Percentiles rank a stretch among this genome's conserved stretches.
These are phyloP conservation scores for Bruchidius siliquastri DNA, from an alignment of 2,888 invertebrate genomes.

Conservation along the genomic window DNA sequence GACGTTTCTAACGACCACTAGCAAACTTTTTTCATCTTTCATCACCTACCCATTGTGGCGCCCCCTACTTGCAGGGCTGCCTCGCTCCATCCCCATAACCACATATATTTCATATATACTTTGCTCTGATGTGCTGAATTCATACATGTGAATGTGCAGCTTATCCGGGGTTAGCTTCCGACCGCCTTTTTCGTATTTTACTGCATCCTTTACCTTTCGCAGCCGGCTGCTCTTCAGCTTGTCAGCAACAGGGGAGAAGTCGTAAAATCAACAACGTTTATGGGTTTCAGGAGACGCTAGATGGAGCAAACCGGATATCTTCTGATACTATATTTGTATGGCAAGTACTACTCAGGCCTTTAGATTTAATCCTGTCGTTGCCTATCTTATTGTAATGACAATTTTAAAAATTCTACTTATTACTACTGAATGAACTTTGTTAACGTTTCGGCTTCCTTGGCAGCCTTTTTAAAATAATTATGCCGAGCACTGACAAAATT, in stretches of 20 bases:
- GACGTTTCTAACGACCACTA: background rate
- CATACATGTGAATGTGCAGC: conserved; percentile 62
- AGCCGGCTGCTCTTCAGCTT: conserved; percentile 17
- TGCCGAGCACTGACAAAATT: too few relatives aligned
- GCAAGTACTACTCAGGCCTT: background rate
- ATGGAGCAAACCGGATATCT: background rate
- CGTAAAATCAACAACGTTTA: conserved; percentile 25
- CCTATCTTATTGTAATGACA: too few relatives aligned
- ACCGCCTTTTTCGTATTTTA: conserved; percentile 41
- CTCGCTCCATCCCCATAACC: conserved; percentile 42
- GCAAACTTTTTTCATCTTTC: background rate
- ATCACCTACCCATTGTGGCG: background rate
- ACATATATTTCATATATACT: conserved; percentile 48
- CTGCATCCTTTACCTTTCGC: conserved; percentile 26
- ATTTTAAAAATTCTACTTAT: too few relatives aligned
- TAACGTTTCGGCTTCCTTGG: too few relatives aligned
- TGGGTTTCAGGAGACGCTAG: background rate
- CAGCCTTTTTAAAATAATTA: too few relatives aligned
- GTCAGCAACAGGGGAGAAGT: conserved; percentile 30
- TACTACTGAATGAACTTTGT: too few relatives aligned
- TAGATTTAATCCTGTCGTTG: too few relatives aligned
- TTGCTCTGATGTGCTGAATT: conserved; percentile 66
- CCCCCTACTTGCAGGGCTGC: background rate
- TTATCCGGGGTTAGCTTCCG: conserved; percentile 45
- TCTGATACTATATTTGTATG: background rate